phyloP scores from a whole-genome alignment of 2,888 invertebrate genomes.

The Spodoptera picta region DNA sequence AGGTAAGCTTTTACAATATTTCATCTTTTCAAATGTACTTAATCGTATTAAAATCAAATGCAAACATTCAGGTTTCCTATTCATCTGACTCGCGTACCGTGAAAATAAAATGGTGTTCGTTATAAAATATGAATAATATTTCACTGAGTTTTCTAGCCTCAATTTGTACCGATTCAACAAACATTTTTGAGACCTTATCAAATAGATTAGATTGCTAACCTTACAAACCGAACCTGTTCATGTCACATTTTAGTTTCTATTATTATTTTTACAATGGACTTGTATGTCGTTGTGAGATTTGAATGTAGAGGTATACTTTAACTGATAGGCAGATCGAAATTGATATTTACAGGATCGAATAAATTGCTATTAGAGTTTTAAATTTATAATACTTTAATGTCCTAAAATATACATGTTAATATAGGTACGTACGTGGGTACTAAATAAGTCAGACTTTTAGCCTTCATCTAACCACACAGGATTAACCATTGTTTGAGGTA shows the following conservation, averaged over 20 bases:
- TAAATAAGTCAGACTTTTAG: no score
- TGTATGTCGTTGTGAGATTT: no score
- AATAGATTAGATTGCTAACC: slow-evolving; percentile 46
- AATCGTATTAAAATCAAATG: slow-evolving; percentile 46
- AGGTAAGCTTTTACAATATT: slow-evolving; percentile 11
- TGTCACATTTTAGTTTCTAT: not conserved
- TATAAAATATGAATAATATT: slow-evolving; percentile 59
- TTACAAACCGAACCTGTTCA: slow-evolving; percentile 16
- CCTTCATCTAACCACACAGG: not conserved
- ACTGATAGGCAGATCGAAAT: no score
- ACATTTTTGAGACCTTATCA: slow-evolving; percentile 58
- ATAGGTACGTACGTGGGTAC: no score
- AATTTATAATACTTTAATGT: no score
- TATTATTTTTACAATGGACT: no score
- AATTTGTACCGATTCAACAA: slow-evolving; percentile 62
- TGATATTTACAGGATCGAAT: no score
- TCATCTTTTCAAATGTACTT: slow-evolving; percentile 32
- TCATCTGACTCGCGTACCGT: slow-evolving; percentile 24
- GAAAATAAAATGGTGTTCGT: slow-evolving; percentile 45
- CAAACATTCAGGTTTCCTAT: slow-evolving; percentile 35
- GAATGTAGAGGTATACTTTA: no score
- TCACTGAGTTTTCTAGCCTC: slow-evolving; percentile 48
- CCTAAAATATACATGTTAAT: no score
- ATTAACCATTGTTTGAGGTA: slow-evolving; percentile 18
- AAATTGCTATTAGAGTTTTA: no score